Percentiles rank a stretch among this genome's conserved stretches.
Conservation (phyloP, 2,888 invertebrate species). For the Perdita meconis region DNA sequence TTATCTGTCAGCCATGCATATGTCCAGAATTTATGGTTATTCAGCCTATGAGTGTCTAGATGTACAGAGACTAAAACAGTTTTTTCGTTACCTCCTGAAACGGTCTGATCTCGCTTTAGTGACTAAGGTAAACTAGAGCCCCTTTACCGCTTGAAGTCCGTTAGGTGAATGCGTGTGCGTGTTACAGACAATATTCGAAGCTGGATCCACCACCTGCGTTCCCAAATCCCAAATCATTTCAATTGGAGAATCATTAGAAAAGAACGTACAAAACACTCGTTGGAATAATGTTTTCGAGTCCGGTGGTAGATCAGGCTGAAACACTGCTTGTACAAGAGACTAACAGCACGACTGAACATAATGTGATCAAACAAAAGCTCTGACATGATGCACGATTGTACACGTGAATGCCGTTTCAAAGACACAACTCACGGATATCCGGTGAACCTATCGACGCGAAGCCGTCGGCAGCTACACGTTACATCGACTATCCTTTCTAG, state of each 20-base stretch:
- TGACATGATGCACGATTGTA: slow-evolving; percentile 74
- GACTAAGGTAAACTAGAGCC: slow-evolving; percentile 76
- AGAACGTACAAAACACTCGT: too few species aligned
- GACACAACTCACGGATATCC: slow-evolving; percentile 67
- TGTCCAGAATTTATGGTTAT: slow-evolving; percentile 78
- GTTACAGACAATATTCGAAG: slow-evolving; percentile 51
- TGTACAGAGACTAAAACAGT: slow-evolving; percentile 68
- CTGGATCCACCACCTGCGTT: slow-evolving; percentile 62
- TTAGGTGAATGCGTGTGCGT: slow-evolving; percentile 75
- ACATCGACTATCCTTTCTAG: slow-evolving; percentile 42
- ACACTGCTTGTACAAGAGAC: slow-evolving; percentile 63
- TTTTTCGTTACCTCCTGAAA: slow-evolving; percentile 68
- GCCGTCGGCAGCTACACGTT: slow-evolving; percentile 16
- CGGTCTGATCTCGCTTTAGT: slow-evolving; percentile 73
- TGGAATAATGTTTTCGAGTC: slow-evolving; percentile 14
- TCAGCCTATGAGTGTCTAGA: slow-evolving; percentile 72
- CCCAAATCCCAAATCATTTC: too few species aligned
- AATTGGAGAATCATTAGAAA: too few species aligned
- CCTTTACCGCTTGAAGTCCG: slow-evolving; percentile 61
- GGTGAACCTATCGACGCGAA: slow-evolving; percentile 17
- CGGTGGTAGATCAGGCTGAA: slow-evolving; percentile 68
- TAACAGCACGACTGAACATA: slow-evolving; percentile 65
- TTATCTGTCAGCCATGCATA: slow-evolving; percentile 73
- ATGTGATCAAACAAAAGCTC: slow-evolving; percentile 56
- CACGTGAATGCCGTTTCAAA: slow-evolving; percentile 69